Base-by-base conservation (phyloP, 2,888 invertebrate genomes). In the Parochlus steinenii region DNA sequence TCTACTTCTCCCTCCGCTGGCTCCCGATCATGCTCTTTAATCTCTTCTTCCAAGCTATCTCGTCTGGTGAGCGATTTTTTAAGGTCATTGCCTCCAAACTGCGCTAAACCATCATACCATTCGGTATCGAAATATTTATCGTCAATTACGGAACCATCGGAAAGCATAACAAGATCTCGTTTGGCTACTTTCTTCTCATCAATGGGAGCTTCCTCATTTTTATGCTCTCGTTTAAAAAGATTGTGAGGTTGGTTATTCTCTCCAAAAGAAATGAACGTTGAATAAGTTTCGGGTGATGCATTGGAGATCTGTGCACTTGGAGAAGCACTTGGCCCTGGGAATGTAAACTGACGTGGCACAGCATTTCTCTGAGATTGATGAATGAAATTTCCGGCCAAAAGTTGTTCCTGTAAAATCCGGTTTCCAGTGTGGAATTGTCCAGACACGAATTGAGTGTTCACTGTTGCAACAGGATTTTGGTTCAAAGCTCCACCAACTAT, bases 1-100 rank as follows among this genome's bases (percentile, higher is more conserved):
- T 66, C 74, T 0, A 83, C 83, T 54, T 83, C 83, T 19, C 75
- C 80, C 52, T 83, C 82, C 1, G 83, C 83, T 0, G 82, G 81
- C 47, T 83, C 83, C 26, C 78, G 64, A 47, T 79, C 81, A 40
- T 80, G 76, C 32, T 65, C 64, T 56, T 69, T 60, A 4, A 63
- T 56, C 44, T 58, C 51, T 40, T 54, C 51, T 40, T 55, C 53
- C 6, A 56, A 48, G 22, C 50, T 54, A 49, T 51, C 53, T 39
- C 50, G 53, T 4, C 47, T 39, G 34, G 61, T 62, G 45, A 72
- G 63, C 40, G 69, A 67, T 43, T 68, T 61, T 44, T 72, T 72
- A 46, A 76, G 74, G 42, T 70, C 59, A 46, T 68, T 67, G 6
- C 74, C 67, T 0, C 77, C 78, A 24, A 75, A 75, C 37, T 72